Conservation (phyloP, 1,140 invertebrate genomes). For the Leptopilina clavipes region DNA sequence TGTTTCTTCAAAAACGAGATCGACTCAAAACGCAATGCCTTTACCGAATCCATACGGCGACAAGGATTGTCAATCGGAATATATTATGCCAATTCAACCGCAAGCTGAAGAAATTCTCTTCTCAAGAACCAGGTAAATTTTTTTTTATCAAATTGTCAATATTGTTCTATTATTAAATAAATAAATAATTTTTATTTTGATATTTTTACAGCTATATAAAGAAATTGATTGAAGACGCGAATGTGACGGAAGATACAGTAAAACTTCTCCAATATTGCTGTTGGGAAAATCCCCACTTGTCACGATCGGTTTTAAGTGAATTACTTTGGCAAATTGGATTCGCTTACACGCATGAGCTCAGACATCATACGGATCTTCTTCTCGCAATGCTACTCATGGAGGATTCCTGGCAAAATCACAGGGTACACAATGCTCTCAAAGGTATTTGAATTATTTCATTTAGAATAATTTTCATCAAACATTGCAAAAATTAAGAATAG, state of each 20-base stretch:
- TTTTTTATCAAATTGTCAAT: no score
- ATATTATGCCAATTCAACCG: slow-evolving; percentile 84
- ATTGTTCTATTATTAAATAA: background rate
- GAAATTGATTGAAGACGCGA: slow-evolving; percentile 95
- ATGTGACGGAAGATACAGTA: slow-evolving; percentile 91
- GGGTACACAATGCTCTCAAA: slow-evolving; percentile 93
- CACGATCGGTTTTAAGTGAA: slow-evolving; percentile 90
- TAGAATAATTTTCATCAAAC: background rate
- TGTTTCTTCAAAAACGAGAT: slow-evolving; percentile 86
- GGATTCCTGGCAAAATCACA: slow-evolving; percentile 96
- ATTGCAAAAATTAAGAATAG: background rate
- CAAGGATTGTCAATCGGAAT: slow-evolving; percentile 78
- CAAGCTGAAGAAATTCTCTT: slow-evolving; percentile 89
- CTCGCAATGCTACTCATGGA: slow-evolving; percentile 91
- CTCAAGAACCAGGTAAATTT: slow-evolving; percentile 79
- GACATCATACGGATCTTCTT: slow-evolving; percentile 93
- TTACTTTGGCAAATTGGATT: slow-evolving; percentile 95
- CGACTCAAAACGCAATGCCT: slow-evolving; percentile 75
- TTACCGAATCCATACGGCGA: slow-evolving; percentile 91
- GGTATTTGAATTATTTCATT: slow-evolving; percentile 72
- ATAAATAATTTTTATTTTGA: slow-evolving; percentile 34
- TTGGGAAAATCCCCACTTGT: slow-evolving; percentile 97
- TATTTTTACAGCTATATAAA: slow-evolving; percentile 87
- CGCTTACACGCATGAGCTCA: slow-evolving; percentile 94
- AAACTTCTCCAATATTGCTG: slow-evolving; percentile 93